These are phyloP conservation scores for Nannospalax galili DNA, from an alignment of 2,113 vertebrate species.

Conservation along the genomic window DNA sequence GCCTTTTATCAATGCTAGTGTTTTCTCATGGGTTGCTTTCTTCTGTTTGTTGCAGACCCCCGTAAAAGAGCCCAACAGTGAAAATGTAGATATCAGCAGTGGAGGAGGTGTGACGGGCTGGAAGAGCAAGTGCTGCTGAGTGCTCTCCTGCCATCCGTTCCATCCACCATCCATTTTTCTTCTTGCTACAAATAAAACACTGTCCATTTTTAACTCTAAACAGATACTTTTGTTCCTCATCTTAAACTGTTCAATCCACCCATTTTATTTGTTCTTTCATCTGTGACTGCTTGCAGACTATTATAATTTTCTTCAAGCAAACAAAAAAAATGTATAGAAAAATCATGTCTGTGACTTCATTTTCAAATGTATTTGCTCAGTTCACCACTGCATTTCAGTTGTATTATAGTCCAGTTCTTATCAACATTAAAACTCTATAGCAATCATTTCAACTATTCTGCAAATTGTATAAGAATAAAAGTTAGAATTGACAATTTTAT, in stretches of 20 bases:
- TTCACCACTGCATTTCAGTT: conserved; percentile 89
- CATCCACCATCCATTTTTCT: conserved; percentile 85
- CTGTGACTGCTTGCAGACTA: conserved; percentile 90
- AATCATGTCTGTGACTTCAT: conserved; percentile 94
- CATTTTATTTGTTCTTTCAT: conserved; percentile 85
- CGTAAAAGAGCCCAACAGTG: conserved; percentile 99
- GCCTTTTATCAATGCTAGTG: not conserved
- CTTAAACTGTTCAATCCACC: conserved; percentile 83
- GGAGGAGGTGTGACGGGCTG: conserved; percentile 96
- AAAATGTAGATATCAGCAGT: conserved; percentile 99
- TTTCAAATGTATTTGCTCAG: conserved; percentile 85
- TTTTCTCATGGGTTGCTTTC: conserved; percentile 56
- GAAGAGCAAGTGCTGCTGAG: conserved; percentile 99
- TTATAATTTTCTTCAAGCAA: conserved; percentile 89
- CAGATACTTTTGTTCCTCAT: conserved; percentile 84
- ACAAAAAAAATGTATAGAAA: conserved; percentile 87
- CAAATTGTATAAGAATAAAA: conserved; percentile 92
- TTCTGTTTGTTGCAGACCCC: conserved; percentile 92
- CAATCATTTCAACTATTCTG: conserved; percentile 85
- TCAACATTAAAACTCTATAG: conserved; percentile 85
- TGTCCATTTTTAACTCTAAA: conserved; percentile 88
- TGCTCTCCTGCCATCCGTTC: conserved; percentile 79
- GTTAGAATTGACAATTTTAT: conserved; percentile 93
- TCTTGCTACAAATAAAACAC: conserved; percentile 93
- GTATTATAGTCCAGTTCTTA: conserved; percentile 87